Evolutionary conservation across 2,113 vertebrate genomes (phyloP).

Genomic region (Geococcyx californianus): DNA sequence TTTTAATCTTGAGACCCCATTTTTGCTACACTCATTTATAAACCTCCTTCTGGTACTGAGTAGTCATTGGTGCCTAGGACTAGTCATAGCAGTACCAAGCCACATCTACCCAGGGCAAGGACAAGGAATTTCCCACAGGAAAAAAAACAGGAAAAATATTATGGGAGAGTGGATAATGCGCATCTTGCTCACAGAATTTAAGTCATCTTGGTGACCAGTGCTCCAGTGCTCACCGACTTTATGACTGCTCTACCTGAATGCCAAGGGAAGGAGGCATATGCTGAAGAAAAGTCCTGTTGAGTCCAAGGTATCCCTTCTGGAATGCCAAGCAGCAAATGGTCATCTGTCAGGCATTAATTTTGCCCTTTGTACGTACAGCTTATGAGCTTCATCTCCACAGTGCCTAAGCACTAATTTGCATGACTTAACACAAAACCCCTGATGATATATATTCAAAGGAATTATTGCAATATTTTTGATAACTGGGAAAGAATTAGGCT

Average conservation of each 20-base stretch:
- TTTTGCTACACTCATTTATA: neutral
- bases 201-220: neutral
- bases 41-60: neutral
- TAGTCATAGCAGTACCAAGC: neutral
- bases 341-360: neutral
- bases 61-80: neutral
- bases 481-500: neutral
- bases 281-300: neutral
- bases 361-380: neutral
- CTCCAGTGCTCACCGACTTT: neutral
- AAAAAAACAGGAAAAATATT: neutral
- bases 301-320: neutral
- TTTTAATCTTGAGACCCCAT: neutral
- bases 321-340: neutral
- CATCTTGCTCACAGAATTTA: neutral
- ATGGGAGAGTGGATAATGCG: neutral
- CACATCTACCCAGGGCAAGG: neutral
- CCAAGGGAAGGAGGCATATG: neutral
- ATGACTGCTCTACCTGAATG: neutral
- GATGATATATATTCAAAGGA: neutral
- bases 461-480: neutral
- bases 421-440: neutral
- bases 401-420: neutral
- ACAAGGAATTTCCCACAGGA: neutral
- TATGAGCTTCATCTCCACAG: neutral